Percentiles rank a stretch among this genome's conserved stretches.
These are phyloP conservation scores for Peromyscus attwateri DNA, from an alignment of 2,797 vertebrate species.

Conservation along the genomic window DNA sequence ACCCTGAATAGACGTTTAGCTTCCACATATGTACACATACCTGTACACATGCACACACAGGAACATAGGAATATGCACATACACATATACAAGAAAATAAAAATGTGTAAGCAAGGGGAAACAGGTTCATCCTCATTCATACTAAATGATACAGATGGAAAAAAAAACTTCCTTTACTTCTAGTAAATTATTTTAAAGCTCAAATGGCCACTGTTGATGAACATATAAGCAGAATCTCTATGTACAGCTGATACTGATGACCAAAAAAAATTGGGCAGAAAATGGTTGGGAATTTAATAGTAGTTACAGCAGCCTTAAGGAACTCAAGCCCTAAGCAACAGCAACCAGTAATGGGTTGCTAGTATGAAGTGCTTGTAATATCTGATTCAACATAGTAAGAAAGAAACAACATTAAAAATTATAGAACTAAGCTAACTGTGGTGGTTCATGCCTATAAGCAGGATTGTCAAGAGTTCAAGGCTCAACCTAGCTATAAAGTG, in stretches of 20 bases:
- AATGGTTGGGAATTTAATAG: slow-evolving; percentile 25
- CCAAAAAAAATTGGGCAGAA: neutral
- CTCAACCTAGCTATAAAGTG: neutral
- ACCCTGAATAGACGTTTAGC: too few species aligned
- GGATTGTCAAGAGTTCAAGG: neutral
- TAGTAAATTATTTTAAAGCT: neutral
- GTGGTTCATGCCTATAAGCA: neutral
- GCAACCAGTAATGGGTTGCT: neutral
- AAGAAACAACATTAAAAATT: neutral
- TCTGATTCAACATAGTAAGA: neutral
- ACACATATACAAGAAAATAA: neutral
- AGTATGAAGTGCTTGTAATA: neutral
- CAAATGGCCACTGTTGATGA: neutral
- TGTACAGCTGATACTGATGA: neutral
- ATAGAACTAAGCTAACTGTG: neutral
- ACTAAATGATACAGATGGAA: neutral
- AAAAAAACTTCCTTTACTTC: neutral
- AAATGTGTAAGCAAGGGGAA: neutral
- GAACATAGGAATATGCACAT: neutral
- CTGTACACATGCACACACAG: neutral
- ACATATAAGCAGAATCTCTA: neutral
- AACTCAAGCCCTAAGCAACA: neutral
- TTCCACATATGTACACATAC: neutral
- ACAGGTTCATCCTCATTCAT: neutral
- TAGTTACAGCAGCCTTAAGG: neutral